Conservation (phyloP, 2,888 invertebrate species). For the Tinea pellionella region DNA sequence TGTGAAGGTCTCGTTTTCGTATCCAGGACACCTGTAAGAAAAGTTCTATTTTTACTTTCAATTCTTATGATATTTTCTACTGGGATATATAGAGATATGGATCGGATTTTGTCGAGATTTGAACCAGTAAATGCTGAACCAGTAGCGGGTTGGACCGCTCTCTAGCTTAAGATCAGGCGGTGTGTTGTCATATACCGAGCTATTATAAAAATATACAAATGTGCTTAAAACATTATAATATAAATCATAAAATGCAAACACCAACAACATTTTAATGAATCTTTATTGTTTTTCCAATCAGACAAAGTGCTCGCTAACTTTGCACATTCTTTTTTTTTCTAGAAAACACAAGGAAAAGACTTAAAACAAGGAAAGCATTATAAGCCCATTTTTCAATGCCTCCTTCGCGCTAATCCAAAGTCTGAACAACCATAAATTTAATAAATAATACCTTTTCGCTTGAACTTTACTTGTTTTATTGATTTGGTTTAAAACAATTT, state of each 20-base stretch:
- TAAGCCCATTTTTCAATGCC: neutral
- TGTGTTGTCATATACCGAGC: too few species aligned
- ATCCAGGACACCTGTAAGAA: slow-evolving; percentile 83
- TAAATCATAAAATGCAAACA: too few species aligned
- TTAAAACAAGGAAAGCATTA: neutral
- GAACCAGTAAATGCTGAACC: too few species aligned
- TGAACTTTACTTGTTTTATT: neutral
- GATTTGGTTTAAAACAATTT: neutral
- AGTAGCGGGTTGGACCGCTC: too few species aligned
- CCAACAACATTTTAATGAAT: neutral
- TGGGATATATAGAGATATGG: too few species aligned
- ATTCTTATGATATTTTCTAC: neutral
- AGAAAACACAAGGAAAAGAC: neutral
- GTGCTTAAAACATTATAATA: too few species aligned
- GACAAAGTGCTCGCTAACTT: neutral
- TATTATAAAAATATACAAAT: neutral
- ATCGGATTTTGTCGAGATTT: too few species aligned
- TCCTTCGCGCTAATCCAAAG: neutral
- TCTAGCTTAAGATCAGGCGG: too few species aligned
- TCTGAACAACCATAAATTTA: neutral
- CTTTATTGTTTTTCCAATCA: slow-evolving; percentile 3
- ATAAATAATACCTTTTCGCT: neutral
- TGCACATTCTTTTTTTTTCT: neutral
- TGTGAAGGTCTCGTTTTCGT: slow-evolving; percentile 82
- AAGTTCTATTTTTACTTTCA: neutral